phyloP scores from a whole-genome alignment of 2,113 vertebrate genomes.

The Eurystomus gularis region DNA sequence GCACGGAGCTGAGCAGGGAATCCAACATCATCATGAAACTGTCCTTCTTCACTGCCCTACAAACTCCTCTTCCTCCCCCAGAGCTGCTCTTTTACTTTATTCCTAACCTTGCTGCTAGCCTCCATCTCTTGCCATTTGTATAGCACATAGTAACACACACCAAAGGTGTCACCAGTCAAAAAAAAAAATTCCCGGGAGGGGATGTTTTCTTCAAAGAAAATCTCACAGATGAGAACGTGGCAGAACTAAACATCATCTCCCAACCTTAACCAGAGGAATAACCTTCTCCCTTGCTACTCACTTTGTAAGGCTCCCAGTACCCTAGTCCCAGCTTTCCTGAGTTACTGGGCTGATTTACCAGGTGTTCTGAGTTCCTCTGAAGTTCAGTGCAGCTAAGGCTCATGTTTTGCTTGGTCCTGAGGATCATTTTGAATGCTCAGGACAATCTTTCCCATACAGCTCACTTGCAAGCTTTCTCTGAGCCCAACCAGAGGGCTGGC shows the following conservation, averaged over 20 bases:
- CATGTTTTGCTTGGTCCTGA: background rate
- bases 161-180: background rate
- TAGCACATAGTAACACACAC: background rate
- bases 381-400: background rate
- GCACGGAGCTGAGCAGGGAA: accelerated
- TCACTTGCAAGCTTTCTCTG: background rate
- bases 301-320: background rate
- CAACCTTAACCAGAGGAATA: background rate
- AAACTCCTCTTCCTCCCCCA: background rate
- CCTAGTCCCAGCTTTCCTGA: background rate
- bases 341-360: background rate
- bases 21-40: accelerated
- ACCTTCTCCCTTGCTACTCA: background rate
- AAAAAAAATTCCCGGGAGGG: background rate
- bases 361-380: background rate
- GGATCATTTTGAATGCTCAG: background rate
- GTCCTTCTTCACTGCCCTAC: background rate
- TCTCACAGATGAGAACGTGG: accelerated
- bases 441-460: background rate
- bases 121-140: accelerated
- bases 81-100: background rate
- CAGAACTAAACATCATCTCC: background rate
- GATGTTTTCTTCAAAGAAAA: background rate
- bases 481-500: background rate
- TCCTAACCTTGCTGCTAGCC: background rate